A percentile compares a stretch with the other conserved stretches of the same genome.
Evolutionary conservation across 2,888 invertebrate species (phyloP).

Genomic region (Molanna angustata): DNA sequence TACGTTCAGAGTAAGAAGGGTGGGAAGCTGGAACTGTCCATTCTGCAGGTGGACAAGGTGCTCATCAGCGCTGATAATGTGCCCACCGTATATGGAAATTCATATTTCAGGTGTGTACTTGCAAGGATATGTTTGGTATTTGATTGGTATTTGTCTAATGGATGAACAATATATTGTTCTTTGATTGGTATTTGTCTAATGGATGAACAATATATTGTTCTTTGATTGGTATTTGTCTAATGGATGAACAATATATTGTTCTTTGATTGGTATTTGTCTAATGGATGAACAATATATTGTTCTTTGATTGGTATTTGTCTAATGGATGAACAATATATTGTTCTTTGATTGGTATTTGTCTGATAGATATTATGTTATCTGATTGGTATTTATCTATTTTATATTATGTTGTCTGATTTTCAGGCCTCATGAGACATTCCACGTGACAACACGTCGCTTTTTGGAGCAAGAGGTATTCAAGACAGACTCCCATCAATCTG

Average conservation of each 20-base stretch:
- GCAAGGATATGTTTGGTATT: no score
- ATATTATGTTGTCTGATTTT: no score
- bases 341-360: background rate
- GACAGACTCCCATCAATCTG: constrained; percentile 82
- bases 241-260: background rate
- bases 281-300: background rate
- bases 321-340: background rate
- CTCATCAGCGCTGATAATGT: constrained; percentile 82
- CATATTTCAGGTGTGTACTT: constrained; percentile 62
- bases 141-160: no score
- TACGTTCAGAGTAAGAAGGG: constrained; percentile 74
- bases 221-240: background rate
- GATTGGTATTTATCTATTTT: background rate
- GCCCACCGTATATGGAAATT: constrained; percentile 88
- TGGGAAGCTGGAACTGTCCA: constrained; percentile 68
- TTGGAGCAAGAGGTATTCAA: constrained; percentile 96
- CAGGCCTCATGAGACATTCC: constrained; percentile 94
- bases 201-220: background rate
- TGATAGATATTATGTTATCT: background rate
- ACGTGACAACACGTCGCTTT: constrained; percentile 92
- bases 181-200: background rate
- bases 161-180: background rate
- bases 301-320: background rate
- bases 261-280: background rate
- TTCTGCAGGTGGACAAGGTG: constrained; percentile 84